phyloP scores from a whole-genome alignment of 2,113 vertebrate genomes.

The Oncorhynchus mykiss region DNA sequence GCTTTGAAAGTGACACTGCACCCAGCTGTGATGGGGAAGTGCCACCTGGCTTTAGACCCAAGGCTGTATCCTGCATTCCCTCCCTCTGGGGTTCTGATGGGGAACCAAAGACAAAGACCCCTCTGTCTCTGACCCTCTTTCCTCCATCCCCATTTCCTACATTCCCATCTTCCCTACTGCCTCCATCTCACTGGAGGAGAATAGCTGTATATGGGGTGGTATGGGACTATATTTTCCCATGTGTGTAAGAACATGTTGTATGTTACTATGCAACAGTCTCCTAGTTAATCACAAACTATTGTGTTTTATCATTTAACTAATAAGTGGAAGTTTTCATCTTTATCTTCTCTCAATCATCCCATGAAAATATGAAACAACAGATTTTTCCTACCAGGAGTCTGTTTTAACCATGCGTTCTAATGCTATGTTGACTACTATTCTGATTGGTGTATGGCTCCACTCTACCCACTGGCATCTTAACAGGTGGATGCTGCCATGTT shows the following conservation, averaged over 20 bases:
- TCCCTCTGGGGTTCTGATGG: slow-evolving; percentile 25
- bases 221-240: too few species aligned
- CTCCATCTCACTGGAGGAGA: neutral
- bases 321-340: neutral
- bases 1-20: too few species aligned
- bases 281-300: neutral
- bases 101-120: slow-evolving; percentile 42
- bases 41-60: neutral
- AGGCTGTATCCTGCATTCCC: neutral
- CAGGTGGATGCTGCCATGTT: neutral
- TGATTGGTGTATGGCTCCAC: neutral
- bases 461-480: too few species aligned
- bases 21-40: too few species aligned
- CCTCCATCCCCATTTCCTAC: slow-evolving; percentile 21
- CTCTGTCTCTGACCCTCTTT: slow-evolving; percentile 25
- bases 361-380: too few species aligned
- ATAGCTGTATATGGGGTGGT: neutral
- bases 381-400: neutral
- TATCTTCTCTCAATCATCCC: neutral
- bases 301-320: neutral
- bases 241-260: neutral
- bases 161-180: slow-evolving; percentile 27
- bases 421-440: neutral
- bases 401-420: neutral
- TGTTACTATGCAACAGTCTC: slow-evolving; percentile 17